Evolutionary conservation across 2,797 vertebrate species (phyloP).

Genomic region (Sebastes baramenuke): DNA sequence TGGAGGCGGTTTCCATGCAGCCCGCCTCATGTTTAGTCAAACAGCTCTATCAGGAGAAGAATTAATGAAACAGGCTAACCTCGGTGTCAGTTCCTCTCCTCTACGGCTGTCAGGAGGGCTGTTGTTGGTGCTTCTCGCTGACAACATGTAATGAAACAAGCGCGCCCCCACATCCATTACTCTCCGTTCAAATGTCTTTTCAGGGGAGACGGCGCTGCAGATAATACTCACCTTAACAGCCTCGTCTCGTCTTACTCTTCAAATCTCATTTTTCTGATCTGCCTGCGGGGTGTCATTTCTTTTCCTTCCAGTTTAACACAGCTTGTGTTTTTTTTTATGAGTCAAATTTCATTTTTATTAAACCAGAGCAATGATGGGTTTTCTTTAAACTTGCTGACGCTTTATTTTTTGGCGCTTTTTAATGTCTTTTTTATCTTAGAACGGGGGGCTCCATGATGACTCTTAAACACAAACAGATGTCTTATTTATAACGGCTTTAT

Average conservation of each 20-base stretch:
- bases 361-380: not conserved
- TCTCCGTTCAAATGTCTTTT: conserved; percentile 6
- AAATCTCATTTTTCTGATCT: not conserved
- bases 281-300: not conserved
- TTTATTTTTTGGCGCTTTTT: not conserved
- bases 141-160: conserved; percentile 38
- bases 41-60: conserved; percentile 2
- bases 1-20: not conserved
- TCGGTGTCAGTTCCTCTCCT: not conserved
- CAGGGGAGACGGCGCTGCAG: not conserved
- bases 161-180: not conserved
- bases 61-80: conserved; percentile 29
- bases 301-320: not conserved
- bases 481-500: not conserved
- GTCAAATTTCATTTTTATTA: not conserved
- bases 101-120: conserved; percentile 20
- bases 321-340: not conserved
- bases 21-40: not conserved
- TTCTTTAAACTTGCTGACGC: not conserved
- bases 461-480: not conserved
- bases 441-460: not conserved
- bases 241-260: not conserved
- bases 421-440: not conserved
- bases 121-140: not conserved
- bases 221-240: conserved; percentile 28